Percentiles rank a stretch among this genome's conserved stretches.
Evolutionary conservation across 1,140 invertebrate species (phyloP).

Genomic region (Globodera ellingtonae): DNA sequence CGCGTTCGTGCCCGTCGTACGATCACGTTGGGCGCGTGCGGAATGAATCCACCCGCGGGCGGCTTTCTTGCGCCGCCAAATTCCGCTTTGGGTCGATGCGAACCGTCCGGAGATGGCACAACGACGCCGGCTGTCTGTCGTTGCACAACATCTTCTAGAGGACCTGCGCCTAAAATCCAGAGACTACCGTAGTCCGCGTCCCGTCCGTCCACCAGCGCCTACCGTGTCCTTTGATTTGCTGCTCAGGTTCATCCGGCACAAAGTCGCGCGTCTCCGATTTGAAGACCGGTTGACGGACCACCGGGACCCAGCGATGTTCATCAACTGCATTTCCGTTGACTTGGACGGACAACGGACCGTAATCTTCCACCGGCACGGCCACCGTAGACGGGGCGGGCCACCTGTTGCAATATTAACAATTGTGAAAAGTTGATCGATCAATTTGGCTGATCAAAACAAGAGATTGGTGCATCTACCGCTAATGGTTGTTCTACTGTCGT

Average conservation of each 20-base stretch:
- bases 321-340: slow-evolving; percentile 27
- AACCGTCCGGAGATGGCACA: slow-evolving; percentile 59
- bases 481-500: background rate
- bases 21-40: slow-evolving; percentile 61
- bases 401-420: background rate
- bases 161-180: slow-evolving; percentile 32
- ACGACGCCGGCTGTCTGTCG: slow-evolving; percentile 58
- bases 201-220: background rate
- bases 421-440: background rate
- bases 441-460: background rate
- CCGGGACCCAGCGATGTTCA: slow-evolving; percentile 58
- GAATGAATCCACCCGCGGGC: slow-evolving; percentile 59
- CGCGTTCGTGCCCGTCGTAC: slow-evolving; percentile 28
- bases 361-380: background rate
- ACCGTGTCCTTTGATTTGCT: slow-evolving; percentile 48
- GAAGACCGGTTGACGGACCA: slow-evolving; percentile 54
- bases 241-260: slow-evolving; percentile 56
- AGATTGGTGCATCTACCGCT: background rate
- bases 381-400: background rate
- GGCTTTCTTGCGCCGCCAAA: slow-evolving; percentile 51
- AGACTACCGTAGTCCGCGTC: background rate
- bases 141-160: slow-evolving; percentile 56
- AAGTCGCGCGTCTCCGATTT: slow-evolving; percentile 60
- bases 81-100: slow-evolving; percentile 59
- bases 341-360: background rate